phyloP scores from a whole-genome alignment of 2,888 invertebrate species.

The Polietes domitor region DNA sequence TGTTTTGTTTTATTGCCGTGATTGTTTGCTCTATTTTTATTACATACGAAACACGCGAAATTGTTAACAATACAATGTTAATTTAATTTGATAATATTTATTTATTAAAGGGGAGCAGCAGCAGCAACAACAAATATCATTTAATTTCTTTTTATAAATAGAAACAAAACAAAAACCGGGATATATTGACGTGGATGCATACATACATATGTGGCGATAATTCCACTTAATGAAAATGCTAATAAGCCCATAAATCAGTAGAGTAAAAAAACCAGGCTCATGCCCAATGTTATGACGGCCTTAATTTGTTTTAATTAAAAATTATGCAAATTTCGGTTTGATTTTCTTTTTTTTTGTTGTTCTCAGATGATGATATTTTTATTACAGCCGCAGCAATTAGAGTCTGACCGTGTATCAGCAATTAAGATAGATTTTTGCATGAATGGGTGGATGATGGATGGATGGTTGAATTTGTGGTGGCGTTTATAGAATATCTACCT shows the following conservation, averaged over 20 bases:
- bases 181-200: too few relatives aligned
- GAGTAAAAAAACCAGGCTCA: not conserved
- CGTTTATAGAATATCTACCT: too few relatives aligned
- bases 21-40: not conserved
- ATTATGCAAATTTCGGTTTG: slow-evolving; percentile 54
- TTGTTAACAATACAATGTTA: slow-evolving; percentile 13
- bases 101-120: not conserved
- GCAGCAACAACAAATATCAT: too few relatives aligned
- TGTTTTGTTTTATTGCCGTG: not conserved
- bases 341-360: not conserved
- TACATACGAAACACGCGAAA: not conserved
- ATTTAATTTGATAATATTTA: not conserved
- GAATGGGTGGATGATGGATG: too few relatives aligned
- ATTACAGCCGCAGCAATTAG: too few relatives aligned
- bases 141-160: too few relatives aligned
- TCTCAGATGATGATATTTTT: not conserved
- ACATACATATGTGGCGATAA: not conserved
- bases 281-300: not conserved
- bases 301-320: slow-evolving; percentile 51
- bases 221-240: not conserved
- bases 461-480: too few relatives aligned
- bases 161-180: too few relatives aligned
- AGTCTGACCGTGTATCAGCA: slow-evolving; percentile 8
- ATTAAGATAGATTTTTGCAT: slow-evolving; percentile 10
- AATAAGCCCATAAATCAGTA: not conserved